Evolutionary conservation across 1,140 invertebrate genomes (phyloP).

Genomic region (Ganaspis sp.): DNA sequence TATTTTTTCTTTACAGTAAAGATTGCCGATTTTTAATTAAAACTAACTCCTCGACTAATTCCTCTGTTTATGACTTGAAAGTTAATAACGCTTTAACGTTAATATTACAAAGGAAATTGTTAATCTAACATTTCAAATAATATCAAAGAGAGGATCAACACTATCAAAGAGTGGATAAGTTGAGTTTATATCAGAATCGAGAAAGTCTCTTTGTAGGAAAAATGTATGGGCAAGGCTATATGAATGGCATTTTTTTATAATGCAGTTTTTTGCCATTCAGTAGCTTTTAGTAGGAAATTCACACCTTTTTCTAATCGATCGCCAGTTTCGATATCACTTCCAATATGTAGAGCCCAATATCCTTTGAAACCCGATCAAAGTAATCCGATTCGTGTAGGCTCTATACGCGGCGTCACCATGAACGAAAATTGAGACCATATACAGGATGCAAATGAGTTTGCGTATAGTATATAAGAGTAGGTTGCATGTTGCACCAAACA

Average conservation of each 20-base stretch:
- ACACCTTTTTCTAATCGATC: conserved; percentile 29
- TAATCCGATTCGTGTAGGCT: conserved; percentile 26
- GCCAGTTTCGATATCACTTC: conserved; percentile 26
- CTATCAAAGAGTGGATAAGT: background rate
- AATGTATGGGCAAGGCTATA: background rate
- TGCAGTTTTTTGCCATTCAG: background rate
- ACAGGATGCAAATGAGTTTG: conserved; percentile 30
- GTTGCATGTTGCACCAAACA: background rate
- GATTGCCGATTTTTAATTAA: too few relatives aligned
- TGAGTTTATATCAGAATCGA: background rate
- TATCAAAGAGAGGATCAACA: too few relatives aligned
- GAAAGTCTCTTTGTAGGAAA: background rate
- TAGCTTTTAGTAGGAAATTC: conserved; percentile 12
- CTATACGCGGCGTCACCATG: background rate
- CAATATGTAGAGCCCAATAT: conserved; percentile 28
- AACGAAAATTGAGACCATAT: conserved; percentile 20
- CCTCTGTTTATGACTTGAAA: too few relatives aligned
- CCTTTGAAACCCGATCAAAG: conserved; percentile 31
- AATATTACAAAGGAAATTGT: too few relatives aligned
- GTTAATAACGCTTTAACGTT: too few relatives aligned
- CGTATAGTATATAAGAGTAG: conserved; percentile 7
- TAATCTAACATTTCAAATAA: background rate
- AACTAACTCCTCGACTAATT: too few relatives aligned
- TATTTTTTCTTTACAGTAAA: too few relatives aligned
- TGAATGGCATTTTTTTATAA: background rate